Percentiles rank a stretch among this genome's conserved stretches.
phyloP scores from a whole-genome alignment of 2,888 invertebrate species.

The Eutolmus rufibarbis region DNA sequence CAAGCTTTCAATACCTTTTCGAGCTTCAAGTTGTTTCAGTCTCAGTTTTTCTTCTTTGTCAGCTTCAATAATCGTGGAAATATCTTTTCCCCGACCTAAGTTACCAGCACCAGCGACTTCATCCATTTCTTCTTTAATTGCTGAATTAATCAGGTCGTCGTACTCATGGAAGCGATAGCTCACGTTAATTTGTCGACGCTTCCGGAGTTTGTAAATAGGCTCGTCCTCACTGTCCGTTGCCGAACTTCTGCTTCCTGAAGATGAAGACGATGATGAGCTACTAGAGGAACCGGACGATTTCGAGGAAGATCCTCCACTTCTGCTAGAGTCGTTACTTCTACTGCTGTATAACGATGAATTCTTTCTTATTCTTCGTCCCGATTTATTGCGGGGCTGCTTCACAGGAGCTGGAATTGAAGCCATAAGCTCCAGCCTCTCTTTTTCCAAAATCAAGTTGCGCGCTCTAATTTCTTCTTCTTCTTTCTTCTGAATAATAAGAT shows the following conservation, averaged over 20 bases:
- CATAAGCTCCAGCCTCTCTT: slow-evolving; percentile 60
- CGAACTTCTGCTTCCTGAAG: slow-evolving; percentile 51
- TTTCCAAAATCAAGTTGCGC: slow-evolving; percentile 49
- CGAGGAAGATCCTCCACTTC: slow-evolving; percentile 49
- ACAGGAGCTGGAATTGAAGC: slow-evolving; percentile 46
- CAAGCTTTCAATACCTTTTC: slow-evolving; percentile 43
- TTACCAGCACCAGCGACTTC: slow-evolving; percentile 80
- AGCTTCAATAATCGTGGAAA: slow-evolving; percentile 85
- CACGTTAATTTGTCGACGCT: slow-evolving; percentile 80
- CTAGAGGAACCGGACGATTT: slow-evolving; percentile 48
- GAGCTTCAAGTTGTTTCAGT: slow-evolving; percentile 51
- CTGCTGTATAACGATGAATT: neutral
- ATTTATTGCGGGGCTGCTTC: slow-evolving; percentile 52
- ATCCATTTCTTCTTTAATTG: slow-evolving; percentile 81
- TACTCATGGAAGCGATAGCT: slow-evolving; percentile 91
- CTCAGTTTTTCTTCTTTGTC: slow-evolving; percentile 72
- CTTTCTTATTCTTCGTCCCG: slow-evolving; percentile 41
- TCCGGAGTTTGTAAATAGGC: slow-evolving; percentile 84
- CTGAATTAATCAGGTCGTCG: slow-evolving; percentile 94
- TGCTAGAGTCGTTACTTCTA: slow-evolving; percentile 47
- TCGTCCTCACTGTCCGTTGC: slow-evolving; percentile 67
- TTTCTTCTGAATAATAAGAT: slow-evolving; percentile 67
- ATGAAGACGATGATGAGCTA: slow-evolving; percentile 48
- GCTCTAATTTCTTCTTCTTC: slow-evolving; percentile 51
- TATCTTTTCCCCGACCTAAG: slow-evolving; percentile 88